Evolutionary conservation across 2,888 invertebrate genomes (phyloP), one percentile per base, ranked within the genome.

Genomic region (Ophion ventricosus): DNA sequence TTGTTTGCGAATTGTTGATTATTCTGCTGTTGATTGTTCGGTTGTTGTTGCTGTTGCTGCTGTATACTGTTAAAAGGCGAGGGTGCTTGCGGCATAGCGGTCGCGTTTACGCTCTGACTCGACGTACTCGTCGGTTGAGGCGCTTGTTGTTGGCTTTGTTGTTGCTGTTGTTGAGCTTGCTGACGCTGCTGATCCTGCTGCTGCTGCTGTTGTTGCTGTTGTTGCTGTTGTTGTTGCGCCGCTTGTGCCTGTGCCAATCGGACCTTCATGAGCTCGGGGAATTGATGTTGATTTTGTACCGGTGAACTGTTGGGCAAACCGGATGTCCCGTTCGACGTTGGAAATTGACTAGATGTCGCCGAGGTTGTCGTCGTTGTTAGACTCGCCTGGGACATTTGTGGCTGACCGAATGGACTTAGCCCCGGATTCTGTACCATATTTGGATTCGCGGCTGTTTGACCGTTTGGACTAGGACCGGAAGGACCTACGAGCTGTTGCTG

Each of bases 381-480:
- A 87, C 93, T 94, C 88, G 95, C 94, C 79, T 95, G 95, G 43
- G 95, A 95, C 90, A 95, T 94, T 93, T 96, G 95, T 89, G 95
- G 94, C 85, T 92, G 93, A 0, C 95, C 96, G 92, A 97, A 97
- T 23, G 97, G 97, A 57, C 97, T 97, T 90, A 97, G 94, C 85
- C 96, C 96, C 20, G 96, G 95, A 92, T 95, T 95, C 87, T 95
- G 94, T 70, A 95, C 94, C 91, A 94, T 94, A 82, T 94, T 94
- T 61, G 95, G 94, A 90, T 95, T 95, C 1, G 95, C 94, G 57
- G 95, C 94, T 67, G 95, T 94, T 69, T 94, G 94, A 87, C 96
- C 95, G 76, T 96, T 97, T 7, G 97, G 97, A 93, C 97, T 97
- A 5, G 97, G 97, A 7, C 97, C 97, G 0, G 97, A 96, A 57